Conservation (phyloP, 2,113 vertebrate species). For the Cisticola juncidis region DNA sequence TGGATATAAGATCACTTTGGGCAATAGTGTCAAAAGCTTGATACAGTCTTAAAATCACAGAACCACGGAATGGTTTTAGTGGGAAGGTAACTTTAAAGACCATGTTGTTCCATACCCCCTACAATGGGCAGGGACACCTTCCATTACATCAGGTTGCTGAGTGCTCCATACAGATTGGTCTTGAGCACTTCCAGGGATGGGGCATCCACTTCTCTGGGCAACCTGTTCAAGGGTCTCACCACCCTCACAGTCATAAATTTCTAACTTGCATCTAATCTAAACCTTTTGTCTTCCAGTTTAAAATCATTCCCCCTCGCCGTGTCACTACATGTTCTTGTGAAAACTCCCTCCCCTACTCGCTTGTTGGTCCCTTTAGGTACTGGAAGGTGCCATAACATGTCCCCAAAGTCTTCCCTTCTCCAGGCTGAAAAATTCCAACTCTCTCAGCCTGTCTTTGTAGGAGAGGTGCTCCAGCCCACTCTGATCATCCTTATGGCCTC, state of each 20-base stretch:
- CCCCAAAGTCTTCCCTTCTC: not conserved
- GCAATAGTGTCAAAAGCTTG: not conserved
- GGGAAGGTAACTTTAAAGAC: not conserved
- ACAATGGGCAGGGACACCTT: not conserved
- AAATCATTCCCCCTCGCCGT: not conserved
- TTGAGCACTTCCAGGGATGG: not conserved
- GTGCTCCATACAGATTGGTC: not conserved
- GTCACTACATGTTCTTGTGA: not conserved
- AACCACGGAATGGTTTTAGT: not conserved
- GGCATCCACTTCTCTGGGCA: not conserved
- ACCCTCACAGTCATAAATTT: not conserved
- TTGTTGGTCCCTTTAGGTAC: not conserved
- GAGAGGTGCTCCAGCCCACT: not conserved
- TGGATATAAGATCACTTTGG: not conserved
- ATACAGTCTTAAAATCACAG: not conserved
- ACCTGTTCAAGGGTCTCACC: not conserved
- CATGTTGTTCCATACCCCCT: not conserved
- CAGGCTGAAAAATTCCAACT: not conserved
- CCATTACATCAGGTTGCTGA: not conserved
- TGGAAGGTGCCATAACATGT: not conserved
- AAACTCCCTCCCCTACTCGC: not conserved
- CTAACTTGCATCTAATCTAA: not conserved
- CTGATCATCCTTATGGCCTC: not conserved
- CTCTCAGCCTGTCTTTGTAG: not conserved
- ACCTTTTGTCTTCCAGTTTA: not conserved